These are phyloP conservation scores for Drosophila nr. fundita DNA, from an alignment of 2,888 invertebrate species.

Conservation along the genomic window DNA sequence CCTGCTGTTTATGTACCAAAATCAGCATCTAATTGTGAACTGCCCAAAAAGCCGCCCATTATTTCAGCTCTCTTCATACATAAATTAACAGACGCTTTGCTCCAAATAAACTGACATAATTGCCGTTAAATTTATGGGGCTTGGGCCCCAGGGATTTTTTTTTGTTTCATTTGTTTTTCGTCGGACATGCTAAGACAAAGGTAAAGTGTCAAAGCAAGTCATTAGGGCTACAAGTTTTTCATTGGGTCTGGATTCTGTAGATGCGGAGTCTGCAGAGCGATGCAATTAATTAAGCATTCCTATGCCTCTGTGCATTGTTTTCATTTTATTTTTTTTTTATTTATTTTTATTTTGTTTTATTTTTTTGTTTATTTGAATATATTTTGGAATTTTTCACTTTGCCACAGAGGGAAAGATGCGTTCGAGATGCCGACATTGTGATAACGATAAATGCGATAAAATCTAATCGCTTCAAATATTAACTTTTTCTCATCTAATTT, in stretches of 20 bases:
- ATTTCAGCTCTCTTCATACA: slow-evolving; percentile 43
- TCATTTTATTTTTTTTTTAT: slow-evolving; percentile 22
- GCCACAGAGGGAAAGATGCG: slow-evolving; percentile 42
- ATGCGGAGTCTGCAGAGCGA: slow-evolving; percentile 37
- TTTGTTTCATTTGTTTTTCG: slow-evolving; percentile 26
- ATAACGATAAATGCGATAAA: slow-evolving; percentile 64
- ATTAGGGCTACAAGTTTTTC: slow-evolving; percentile 69
- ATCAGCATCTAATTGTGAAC: slow-evolving; percentile 76
- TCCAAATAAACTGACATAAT: slow-evolving; percentile 82
- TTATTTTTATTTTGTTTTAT: slow-evolving; percentile 13
- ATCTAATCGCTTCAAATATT: slow-evolving; percentile 61
- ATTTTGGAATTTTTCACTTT: slow-evolving; percentile 62
- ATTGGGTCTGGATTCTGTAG: slow-evolving; percentile 32
- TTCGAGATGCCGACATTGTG: slow-evolving; percentile 67
- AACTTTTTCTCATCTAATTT: slow-evolving; percentile 51
- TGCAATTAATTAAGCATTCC: slow-evolving; percentile 70
- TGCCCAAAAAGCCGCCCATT: slow-evolving; percentile 70
- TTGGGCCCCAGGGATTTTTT: slow-evolving; percentile 26
- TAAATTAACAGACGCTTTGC: slow-evolving; percentile 78
- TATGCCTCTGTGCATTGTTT: slow-evolving; percentile 57
- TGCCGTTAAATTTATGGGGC: slow-evolving; percentile 73
- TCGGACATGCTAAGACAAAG: slow-evolving; percentile 71
- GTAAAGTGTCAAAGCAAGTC: slow-evolving; percentile 81
- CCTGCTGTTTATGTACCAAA: slow-evolving; percentile 77
- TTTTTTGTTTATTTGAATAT: slow-evolving; percentile 33